These are phyloP conservation scores for Coremacera marginata DNA, from an alignment of 2,888 invertebrate species.

Conservation along the genomic window DNA sequence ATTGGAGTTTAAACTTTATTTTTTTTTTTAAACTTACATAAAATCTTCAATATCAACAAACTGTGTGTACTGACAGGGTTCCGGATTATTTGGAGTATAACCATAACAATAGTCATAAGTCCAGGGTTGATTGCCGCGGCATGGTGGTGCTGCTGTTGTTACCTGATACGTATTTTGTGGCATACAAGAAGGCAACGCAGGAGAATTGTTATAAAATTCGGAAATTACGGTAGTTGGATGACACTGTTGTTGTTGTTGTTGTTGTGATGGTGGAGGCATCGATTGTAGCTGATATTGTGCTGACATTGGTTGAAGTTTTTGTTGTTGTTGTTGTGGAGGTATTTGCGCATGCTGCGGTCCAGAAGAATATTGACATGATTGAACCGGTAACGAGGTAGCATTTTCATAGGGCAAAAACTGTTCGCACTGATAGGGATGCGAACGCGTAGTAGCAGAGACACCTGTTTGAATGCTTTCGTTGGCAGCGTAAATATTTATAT, in stretches of 20 bases:
- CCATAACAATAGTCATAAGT: conserved; percentile 78
- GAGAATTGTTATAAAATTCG: conserved; percentile 24
- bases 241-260: conserved; percentile 34
- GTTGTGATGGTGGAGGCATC: conserved; percentile 11
- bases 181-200: neutral
- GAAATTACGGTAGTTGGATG: neutral
- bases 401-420: conserved; percentile 11
- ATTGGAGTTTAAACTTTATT: no score
- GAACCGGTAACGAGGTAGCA: conserved; percentile 49
- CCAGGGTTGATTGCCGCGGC: conserved; percentile 72
- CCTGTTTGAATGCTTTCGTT: conserved; percentile 37
- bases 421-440: conserved; percentile 13
- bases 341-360: conserved; percentile 23
- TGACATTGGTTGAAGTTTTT: conserved; percentile 18
- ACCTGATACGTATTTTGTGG: conserved; percentile 26
- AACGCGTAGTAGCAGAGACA: conserved; percentile 38
- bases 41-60: conserved; percentile 81
- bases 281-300: neutral
- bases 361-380: conserved; percentile 51
- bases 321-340: conserved; percentile 5
- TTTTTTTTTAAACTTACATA: conserved; percentile 73
- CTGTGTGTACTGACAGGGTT: conserved; percentile 77
- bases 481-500: conserved; percentile 27
- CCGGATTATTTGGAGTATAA: conserved; percentile 70
- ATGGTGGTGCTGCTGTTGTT: conserved; percentile 66